Conservation (phyloP, 2,797 vertebrate genomes). For the Enoplosus armatus region DNA sequence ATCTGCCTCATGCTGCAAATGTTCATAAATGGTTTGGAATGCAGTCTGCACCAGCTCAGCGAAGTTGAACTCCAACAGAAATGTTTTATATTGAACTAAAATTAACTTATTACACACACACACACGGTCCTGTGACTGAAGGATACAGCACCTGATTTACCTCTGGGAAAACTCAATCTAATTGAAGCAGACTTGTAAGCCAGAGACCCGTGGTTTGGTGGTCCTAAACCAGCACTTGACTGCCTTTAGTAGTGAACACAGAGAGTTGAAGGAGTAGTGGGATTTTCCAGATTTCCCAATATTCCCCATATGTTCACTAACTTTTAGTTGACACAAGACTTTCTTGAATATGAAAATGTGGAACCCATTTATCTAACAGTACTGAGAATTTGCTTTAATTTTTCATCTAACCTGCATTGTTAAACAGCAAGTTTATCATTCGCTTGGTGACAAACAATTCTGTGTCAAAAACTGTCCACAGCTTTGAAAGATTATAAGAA, state of each 20-base stretch:
- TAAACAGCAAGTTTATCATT: conserved; percentile 1
- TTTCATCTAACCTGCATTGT: background rate
- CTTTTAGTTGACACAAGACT: background rate
- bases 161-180: conserved; percentile 52
- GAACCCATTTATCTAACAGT: too few species aligned
- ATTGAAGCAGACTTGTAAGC: conserved; percentile 42
- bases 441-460: background rate
- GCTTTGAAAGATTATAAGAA: conserved; percentile 1
- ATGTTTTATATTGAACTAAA: conserved; percentile 78
- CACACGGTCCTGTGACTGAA: conserved; percentile 42
- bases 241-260: conserved; percentile 31
- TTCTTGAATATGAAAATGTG: background rate
- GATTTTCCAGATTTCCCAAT: conserved; percentile 16
- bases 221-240: conserved; percentile 6
- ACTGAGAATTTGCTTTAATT: background rate
- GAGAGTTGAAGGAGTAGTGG: background rate
- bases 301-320: background rate
- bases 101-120: conserved; percentile 64
- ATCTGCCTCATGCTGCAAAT: conserved; percentile 69
- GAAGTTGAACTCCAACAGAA: conserved; percentile 63
- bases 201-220: conserved; percentile 12
- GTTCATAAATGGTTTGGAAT: conserved; percentile 86
- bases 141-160: conserved; percentile 61
- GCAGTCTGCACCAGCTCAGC: conserved; percentile 67
- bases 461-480: background rate